Conservation (phyloP, 2,113 vertebrate genomes). For the Gnathonemus echidnorhynchus region DNA sequence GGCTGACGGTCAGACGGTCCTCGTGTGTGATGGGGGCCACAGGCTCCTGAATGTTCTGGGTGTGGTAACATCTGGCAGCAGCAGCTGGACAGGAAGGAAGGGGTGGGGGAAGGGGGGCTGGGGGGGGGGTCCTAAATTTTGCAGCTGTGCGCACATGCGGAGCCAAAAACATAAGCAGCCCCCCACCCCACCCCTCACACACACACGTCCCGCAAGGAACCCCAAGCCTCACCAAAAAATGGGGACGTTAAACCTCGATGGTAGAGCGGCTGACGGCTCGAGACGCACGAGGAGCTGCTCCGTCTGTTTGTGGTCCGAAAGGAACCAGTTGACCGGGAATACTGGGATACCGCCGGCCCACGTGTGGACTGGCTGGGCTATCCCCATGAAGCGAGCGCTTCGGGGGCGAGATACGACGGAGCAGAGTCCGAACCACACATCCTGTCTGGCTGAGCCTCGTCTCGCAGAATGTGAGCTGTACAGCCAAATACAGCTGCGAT, state of each 20-base stretch:
- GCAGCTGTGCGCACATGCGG: neutral
- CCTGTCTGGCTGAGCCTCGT: neutral
- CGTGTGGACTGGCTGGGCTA: neutral
- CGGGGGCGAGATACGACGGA: neutral
- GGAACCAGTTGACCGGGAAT: neutral
- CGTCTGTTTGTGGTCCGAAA: neutral
- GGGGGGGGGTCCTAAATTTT: neutral
- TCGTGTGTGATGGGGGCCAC: neutral
- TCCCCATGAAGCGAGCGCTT: no score
- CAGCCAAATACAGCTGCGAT: neutral
- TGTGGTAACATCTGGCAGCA: slow-evolving; percentile 24
- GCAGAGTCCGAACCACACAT: neutral
- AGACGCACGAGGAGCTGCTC: neutral
- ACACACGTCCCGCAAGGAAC: neutral
- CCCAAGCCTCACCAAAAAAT: neutral
- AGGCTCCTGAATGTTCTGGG: neutral
- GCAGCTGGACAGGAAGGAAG: neutral
- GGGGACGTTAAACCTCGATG: neutral
- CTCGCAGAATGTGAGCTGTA: neutral
- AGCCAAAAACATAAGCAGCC: neutral
- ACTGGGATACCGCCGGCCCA: neutral
- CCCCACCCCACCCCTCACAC: neutral
- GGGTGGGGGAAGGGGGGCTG: neutral
- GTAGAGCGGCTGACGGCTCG: neutral
- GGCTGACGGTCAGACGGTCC: no score